Percentiles rank a stretch among this genome's conserved stretches.
Conservation (phyloP, 2,888 invertebrate genomes). For the Troilus luridus region DNA sequence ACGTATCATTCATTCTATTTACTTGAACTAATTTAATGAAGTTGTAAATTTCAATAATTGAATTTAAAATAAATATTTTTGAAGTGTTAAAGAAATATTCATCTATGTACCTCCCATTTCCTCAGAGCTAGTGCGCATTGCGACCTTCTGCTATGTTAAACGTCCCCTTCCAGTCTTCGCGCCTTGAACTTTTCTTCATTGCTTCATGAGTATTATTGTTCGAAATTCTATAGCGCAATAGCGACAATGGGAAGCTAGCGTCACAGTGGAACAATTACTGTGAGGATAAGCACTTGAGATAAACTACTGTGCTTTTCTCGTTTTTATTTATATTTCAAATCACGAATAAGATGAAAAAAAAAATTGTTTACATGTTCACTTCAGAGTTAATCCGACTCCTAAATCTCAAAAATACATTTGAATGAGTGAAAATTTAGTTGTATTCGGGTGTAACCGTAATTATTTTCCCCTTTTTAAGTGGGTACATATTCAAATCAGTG, state of each 20-base stretch:
- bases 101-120: not conserved
- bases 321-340: not conserved
- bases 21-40: too few relatives aligned
- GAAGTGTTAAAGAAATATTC: too few relatives aligned
- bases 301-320: not conserved
- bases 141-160: not conserved
- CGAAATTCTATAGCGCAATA: not conserved
- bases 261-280: not conserved
- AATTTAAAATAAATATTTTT: too few relatives aligned
- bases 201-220: slow-evolving; percentile 13
- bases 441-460: too few relatives aligned
- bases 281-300: not conserved
- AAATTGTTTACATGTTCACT: not conserved
- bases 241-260: not conserved
- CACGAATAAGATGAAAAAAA: not conserved
- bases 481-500: too few relatives aligned
- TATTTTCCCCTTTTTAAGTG: too few relatives aligned
- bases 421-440: not conserved
- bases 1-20: too few relatives aligned
- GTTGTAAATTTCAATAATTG: too few relatives aligned
- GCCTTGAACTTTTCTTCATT: slow-evolving; percentile 23
- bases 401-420: not conserved
- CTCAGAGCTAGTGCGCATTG: not conserved
- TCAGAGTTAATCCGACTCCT: too few relatives aligned
- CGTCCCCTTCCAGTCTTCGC: not conserved